phyloP scores from a whole-genome alignment of 2,113 vertebrate species.

The Crotalus horridus region DNA sequence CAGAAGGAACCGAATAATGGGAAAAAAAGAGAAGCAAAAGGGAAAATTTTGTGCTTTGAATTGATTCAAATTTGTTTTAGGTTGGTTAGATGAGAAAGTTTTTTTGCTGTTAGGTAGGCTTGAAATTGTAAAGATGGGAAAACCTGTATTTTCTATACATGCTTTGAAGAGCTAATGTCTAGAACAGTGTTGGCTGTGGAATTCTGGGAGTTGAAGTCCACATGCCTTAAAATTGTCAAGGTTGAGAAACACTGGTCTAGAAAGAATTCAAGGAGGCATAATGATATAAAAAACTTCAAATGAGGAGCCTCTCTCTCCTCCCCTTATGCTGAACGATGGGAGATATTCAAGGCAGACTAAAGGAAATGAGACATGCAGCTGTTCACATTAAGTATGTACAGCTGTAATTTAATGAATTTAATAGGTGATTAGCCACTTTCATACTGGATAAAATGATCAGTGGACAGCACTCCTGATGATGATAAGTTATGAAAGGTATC shows the following conservation, averaged over 20 bases:
- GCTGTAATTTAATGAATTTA: background rate
- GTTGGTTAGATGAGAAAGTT: background rate
- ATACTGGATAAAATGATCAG: background rate
- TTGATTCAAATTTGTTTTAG: background rate
- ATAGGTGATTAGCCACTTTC: background rate
- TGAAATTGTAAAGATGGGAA: background rate
- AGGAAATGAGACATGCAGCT: background rate
- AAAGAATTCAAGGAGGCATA: background rate
- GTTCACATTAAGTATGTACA: background rate
- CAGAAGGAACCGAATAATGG: background rate
- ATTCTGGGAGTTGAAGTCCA: too few relatives aligned
- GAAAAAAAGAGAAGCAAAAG: background rate
- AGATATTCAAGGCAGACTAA: background rate
- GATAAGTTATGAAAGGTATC: background rate
- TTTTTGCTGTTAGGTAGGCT: background rate
- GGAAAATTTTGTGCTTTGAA: background rate
- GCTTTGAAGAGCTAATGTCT: background rate
- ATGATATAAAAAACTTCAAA: background rate
- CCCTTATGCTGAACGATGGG: background rate
- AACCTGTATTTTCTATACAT: background rate
- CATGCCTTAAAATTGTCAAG: too few relatives aligned
- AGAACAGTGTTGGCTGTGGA: too few relatives aligned
- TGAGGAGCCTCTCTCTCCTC: background rate
- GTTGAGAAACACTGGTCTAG: too few relatives aligned
- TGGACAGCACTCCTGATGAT: background rate